Base-by-base conservation (phyloP, 2,113 vertebrate species). In the Reinhardtius hippoglossoides region DNA sequence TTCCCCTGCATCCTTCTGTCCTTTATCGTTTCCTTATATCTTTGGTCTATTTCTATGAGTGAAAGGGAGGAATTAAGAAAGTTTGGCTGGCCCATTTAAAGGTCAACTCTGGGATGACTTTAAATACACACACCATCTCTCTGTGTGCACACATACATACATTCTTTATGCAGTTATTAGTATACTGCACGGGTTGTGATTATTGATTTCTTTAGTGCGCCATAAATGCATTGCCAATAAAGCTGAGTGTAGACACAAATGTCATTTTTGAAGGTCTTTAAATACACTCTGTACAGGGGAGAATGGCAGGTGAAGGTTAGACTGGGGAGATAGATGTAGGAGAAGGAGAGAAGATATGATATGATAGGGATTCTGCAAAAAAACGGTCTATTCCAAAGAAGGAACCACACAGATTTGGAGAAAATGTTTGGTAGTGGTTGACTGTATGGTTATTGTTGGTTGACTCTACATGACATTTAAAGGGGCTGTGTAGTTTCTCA, bases 121-220 rank as follows among this genome's bases (percentile, higher is more conserved):
- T 24, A 31, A 66, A 71, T 10, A 76, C 23, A 64, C 31, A 66
- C n/a, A 67, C 5, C 18, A 7, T 7, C 5, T 10, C 20, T 13
- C 2, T 52, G 58, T 67, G 74, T 13, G 23, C 16, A 18, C 31
- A 31, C 31, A 31, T 31, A 31, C 31, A 31, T 31, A 31, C 18
- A 20, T 16, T 20, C 5, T 20, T 52, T 27, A 62, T 40, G 56
- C 57, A 56, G 15, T 70, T 70, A 54, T 52, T 52, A 72, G 44
- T 59, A 27, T 60, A 55, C 48, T 44, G 14, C 40, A 62, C 37
- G 23, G 37, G 46, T 67, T 23, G 31, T 44, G 59, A 46, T 69
- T 59, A 84, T 74, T 35, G 76, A 82, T 78, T 76, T 62, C 24
- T 5, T 79, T 55, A 31, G 15, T 10, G 14, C 23, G 14, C 71